phyloP scores from a whole-genome alignment of 2,888 invertebrate species.

The Sepioteuthis lessoniana region DNA sequence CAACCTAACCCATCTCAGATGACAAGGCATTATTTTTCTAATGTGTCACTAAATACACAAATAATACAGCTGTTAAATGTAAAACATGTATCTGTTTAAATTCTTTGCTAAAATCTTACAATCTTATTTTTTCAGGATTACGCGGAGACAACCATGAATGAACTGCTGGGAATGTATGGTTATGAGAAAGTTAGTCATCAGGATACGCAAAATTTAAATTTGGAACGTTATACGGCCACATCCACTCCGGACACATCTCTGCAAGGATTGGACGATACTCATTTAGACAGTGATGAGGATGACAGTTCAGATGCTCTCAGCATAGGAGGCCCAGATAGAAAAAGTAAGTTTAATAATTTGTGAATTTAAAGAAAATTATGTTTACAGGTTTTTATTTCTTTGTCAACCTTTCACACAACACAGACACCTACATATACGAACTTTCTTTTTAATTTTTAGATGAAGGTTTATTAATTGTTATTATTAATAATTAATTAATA shows the following conservation, averaged over 20 bases:
- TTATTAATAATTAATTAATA: no score
- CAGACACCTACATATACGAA: no score
- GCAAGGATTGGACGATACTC: constrained; percentile 43
- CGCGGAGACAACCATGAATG: constrained; percentile 93
- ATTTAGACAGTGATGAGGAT: constrained; percentile 36
- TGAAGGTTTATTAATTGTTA: no score
- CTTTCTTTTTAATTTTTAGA: no score
- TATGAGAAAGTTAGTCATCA: constrained; percentile 84
- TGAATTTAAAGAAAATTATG: not conserved
- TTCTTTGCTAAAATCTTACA: not conserved
- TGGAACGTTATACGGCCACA: constrained; percentile 66
- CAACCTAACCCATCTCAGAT: no score
- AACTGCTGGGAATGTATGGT: constrained; percentile 92
- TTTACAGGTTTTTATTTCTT: not conserved
- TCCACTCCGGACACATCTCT: constrained; percentile 48
- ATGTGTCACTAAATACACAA: no score
- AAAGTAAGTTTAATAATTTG: constrained; percentile 36
- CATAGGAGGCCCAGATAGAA: constrained; percentile 13
- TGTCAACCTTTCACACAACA: no score
- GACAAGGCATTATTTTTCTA: no score
- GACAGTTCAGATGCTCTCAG: constrained; percentile 45
- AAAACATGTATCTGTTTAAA: not conserved
- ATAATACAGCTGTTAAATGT: no score
- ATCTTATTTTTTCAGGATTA: constrained; percentile 81
- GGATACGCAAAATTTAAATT: constrained; percentile 79